These are phyloP conservation scores for Adela reaumurella DNA, from an alignment of 2,888 invertebrate species.

Conservation along the genomic window DNA sequence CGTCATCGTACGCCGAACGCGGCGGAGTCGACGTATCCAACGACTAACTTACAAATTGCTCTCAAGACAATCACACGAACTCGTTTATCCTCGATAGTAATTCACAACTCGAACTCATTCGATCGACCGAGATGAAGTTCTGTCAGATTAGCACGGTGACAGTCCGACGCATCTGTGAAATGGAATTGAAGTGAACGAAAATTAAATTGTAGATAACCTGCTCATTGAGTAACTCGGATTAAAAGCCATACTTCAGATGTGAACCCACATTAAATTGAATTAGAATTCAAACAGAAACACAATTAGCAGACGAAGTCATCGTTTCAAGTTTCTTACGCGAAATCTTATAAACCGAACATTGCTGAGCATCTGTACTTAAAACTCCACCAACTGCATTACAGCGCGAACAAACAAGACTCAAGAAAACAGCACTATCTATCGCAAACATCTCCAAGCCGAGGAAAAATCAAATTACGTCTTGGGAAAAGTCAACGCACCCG, in stretches of 20 bases:
- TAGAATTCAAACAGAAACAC: neutral
- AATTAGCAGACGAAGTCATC: too few relatives aligned
- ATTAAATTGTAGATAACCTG: too few relatives aligned
- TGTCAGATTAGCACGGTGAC: neutral
- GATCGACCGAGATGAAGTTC: neutral
- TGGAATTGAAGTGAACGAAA: too few relatives aligned
- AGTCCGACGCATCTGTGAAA: neutral
- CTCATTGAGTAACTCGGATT: too few relatives aligned
- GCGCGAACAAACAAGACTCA: neutral
- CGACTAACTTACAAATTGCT: neutral
- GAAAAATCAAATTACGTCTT: neutral
- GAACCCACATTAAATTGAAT: too few relatives aligned
- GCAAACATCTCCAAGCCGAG: neutral
- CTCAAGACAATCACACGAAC: neutral
- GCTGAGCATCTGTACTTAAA: too few relatives aligned
- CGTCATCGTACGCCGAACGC: slow-evolving; percentile 30
- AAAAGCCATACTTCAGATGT: too few relatives aligned
- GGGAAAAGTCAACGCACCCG: neutral
- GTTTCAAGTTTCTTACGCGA: too few relatives aligned
- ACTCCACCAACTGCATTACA: too few relatives aligned
- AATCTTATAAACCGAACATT: too few relatives aligned
- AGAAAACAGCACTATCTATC: neutral
- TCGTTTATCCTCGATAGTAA: neutral
- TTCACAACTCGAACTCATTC: neutral
- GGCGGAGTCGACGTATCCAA: neutral